A percentile compares a stretch with the other conserved stretches of the same genome.
phyloP scores from a whole-genome alignment of 1,140 invertebrate genomes.

The Neodiprion lecontei region DNA sequence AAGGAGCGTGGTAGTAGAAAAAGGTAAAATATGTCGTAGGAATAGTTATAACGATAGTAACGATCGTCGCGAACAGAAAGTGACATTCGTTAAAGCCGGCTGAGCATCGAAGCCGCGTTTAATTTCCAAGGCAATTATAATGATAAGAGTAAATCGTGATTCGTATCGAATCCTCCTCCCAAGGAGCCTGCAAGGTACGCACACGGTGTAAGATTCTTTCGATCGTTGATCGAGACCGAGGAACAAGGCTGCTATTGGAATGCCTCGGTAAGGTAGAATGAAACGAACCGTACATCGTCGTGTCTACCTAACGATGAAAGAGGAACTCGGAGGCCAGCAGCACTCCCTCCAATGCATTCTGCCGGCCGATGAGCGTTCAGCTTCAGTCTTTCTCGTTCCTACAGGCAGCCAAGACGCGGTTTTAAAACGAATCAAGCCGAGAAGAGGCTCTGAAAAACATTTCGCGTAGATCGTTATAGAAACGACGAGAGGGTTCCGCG shows the following conservation, averaged over 20 bases:
- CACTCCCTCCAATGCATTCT: constrained; percentile 4
- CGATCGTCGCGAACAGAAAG: too few species aligned
- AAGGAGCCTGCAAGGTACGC: background rate
- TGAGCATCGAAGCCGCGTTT: too few species aligned
- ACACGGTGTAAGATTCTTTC: background rate
- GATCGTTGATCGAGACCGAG: background rate
- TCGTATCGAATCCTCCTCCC: background rate
- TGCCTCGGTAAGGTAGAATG: background rate
- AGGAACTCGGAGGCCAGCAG: background rate
- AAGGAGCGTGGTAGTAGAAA: too few species aligned
- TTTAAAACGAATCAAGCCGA: background rate
- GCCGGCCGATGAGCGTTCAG: background rate
- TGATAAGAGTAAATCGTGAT: background rate
- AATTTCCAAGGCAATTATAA: too few species aligned
- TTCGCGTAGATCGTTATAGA: too few species aligned
- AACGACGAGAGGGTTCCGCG: too few species aligned
- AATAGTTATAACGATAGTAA: too few species aligned
- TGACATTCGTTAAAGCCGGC: too few species aligned
- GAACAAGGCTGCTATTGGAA: background rate
- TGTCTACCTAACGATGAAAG: background rate
- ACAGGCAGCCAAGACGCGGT: constrained; percentile 48
- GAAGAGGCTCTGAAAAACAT: background rate
- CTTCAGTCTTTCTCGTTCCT: constrained; percentile 55
- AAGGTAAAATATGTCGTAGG: too few species aligned
- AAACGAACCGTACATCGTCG: background rate